Conservation (phyloP, 2,113 vertebrate genomes). For the Pyxicephalus adspersus region DNA sequence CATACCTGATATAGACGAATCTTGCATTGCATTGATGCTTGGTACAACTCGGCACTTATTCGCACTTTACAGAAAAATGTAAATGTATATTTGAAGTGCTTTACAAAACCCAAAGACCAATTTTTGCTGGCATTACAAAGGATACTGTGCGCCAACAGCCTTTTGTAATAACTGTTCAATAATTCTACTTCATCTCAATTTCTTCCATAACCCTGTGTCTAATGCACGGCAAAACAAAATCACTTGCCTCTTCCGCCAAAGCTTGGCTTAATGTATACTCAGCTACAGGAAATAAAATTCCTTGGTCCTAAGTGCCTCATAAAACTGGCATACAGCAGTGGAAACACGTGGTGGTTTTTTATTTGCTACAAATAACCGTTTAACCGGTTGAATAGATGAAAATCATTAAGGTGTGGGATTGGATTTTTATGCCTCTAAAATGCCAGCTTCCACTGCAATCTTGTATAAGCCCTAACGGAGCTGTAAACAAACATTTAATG, state of each 20-base stretch:
- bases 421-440: constrained; percentile 38
- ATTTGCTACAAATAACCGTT: constrained; percentile 38
- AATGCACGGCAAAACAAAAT: constrained; percentile 8
- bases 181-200: constrained; percentile 14
- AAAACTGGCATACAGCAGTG: constrained; percentile 1
- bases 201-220: constrained; percentile 3
- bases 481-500: constrained; percentile 39
- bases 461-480: constrained; percentile 11
- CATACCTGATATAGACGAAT: no score
- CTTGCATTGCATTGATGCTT: no score
- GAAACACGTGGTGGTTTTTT: background rate
- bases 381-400: constrained; percentile 10
- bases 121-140: background rate
- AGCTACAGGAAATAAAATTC: constrained; percentile 1
- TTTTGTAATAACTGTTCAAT: constrained; percentile 8
- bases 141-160: background rate
- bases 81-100: no score
- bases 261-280: background rate
- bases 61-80: no score
- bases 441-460: constrained; percentile 27
- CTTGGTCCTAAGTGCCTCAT: background rate
- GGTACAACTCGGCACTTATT: no score
- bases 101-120: no score
- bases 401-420: constrained; percentile 25
- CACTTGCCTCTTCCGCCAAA: no score